Evolutionary conservation across 2,888 invertebrate species (phyloP).

Genomic region (Dicycla oo): DNA sequence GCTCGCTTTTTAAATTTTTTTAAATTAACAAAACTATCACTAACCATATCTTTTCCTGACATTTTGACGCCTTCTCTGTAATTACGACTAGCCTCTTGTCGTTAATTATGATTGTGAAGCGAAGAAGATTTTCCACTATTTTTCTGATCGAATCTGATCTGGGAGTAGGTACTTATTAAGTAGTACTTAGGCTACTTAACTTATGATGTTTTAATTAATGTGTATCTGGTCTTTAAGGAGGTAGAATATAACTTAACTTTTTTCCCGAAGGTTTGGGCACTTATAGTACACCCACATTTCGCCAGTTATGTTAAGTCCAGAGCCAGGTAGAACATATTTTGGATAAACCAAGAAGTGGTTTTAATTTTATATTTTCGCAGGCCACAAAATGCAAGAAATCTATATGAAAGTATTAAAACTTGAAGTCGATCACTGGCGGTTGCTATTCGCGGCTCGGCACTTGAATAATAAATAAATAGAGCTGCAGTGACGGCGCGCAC

Average conservation of each 20-base stretch:
- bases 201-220: not conserved
- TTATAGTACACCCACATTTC: too few species aligned
- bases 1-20: not conserved
- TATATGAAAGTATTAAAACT: constrained; percentile 54
- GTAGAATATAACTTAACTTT: not conserved
- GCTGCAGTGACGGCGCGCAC: constrained; percentile 69
- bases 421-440: constrained; percentile 65
- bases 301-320: too few species aligned
- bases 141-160: not conserved
- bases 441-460: constrained; percentile 64
- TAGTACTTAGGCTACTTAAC: not conserved
- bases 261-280: too few species aligned
- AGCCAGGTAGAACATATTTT: not conserved
- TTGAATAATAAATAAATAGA: constrained; percentile 82
- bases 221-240: not conserved
- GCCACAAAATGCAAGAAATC: not conserved
- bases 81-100: constrained; percentile 17
- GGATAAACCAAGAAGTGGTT: not conserved
- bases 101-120: constrained; percentile 30
- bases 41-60: not conserved
- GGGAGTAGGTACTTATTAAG: not conserved
- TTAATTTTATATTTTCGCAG: not conserved
- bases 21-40: not conserved
- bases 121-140: constrained; percentile 7
- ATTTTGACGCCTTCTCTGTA: constrained; percentile 13